phyloP scores from a whole-genome alignment of 2,797 vertebrate species.

The Melanotaenia nigrans region DNA sequence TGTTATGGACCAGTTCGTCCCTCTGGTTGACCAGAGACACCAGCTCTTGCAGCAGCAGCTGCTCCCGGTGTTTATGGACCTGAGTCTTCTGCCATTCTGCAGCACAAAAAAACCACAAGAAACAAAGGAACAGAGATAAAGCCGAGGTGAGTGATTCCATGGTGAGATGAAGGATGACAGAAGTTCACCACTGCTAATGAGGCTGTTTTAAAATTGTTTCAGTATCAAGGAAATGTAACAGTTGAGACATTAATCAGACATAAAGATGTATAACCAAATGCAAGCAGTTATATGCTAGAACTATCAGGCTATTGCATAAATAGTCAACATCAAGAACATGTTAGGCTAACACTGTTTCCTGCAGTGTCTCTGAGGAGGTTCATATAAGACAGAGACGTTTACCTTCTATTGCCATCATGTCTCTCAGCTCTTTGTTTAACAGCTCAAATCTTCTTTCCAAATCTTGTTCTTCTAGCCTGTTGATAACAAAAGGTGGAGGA shows the following conservation, averaged over 20 bases:
- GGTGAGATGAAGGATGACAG: background rate
- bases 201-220: background rate
- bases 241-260: background rate
- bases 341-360: no score
- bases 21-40: slow-evolving; percentile 92
- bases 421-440: slow-evolving; percentile 88
- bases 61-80: slow-evolving; percentile 86
- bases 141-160: background rate
- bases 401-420: slow-evolving; percentile 90
- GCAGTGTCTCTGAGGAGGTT: background rate
- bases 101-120: slow-evolving; percentile 3
- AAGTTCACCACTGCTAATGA: background rate
- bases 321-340: no score
- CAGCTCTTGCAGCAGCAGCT: slow-evolving; percentile 89
- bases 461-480: slow-evolving; percentile 91
- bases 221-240: background rate
- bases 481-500: slow-evolving; percentile 7
- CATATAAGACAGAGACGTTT: background rate
- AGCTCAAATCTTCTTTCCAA: slow-evolving; percentile 89
- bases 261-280: background rate
- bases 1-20: slow-evolving; percentile 87
- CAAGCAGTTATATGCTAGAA: background rate
- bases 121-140: background rate
- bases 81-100: slow-evolving; percentile 88
- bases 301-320: background rate